Conservation (phyloP, 2,888 invertebrate species). For the Hypomecis atomaria region DNA sequence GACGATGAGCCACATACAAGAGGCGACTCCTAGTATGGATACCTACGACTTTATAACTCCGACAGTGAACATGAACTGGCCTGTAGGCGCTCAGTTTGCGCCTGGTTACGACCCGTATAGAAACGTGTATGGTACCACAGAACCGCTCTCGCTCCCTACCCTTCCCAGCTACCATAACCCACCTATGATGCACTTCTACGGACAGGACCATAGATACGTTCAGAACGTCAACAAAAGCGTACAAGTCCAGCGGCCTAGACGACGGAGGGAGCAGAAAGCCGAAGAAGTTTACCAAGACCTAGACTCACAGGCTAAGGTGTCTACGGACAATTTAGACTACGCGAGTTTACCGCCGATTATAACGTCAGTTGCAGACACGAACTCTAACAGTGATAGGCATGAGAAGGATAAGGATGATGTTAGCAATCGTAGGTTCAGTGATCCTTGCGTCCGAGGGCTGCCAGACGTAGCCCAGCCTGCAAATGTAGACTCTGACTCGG, state of each 20-base stretch:
- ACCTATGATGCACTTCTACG: conserved; percentile 57
- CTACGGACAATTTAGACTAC: conserved; percentile 79
- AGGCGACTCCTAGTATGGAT: conserved; percentile 70
- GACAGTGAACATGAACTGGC: conserved; percentile 66
- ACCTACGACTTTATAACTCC: conserved; percentile 67
- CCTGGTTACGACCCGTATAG: conserved; percentile 78
- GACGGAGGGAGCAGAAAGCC: conserved; percentile 64
- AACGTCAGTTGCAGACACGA: conserved; percentile 80
- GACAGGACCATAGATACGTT: conserved; percentile 69
- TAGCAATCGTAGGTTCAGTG: conserved; percentile 86
- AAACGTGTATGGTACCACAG: conserved; percentile 82
- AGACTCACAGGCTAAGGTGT: conserved; percentile 73
- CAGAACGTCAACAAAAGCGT: conserved; percentile 68
- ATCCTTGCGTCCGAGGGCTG: conserved; percentile 86
- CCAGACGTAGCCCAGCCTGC: conserved; percentile 71
- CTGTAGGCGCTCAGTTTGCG: conserved; percentile 67
- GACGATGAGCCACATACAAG: conserved; percentile 75
- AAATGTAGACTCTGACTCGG: conserved; percentile 80
- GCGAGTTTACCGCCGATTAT: conserved; percentile 90
- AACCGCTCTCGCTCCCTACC: conserved; percentile 87
- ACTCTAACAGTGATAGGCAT: conserved; percentile 76
- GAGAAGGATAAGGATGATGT: conserved; percentile 81
- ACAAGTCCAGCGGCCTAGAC: conserved; percentile 69
- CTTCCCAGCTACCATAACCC: conserved; percentile 83
- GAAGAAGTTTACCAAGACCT: conserved; percentile 62